Evolutionary conservation across 2,888 invertebrate species (phyloP).

Genomic region (Alsophila aescularia): DNA sequence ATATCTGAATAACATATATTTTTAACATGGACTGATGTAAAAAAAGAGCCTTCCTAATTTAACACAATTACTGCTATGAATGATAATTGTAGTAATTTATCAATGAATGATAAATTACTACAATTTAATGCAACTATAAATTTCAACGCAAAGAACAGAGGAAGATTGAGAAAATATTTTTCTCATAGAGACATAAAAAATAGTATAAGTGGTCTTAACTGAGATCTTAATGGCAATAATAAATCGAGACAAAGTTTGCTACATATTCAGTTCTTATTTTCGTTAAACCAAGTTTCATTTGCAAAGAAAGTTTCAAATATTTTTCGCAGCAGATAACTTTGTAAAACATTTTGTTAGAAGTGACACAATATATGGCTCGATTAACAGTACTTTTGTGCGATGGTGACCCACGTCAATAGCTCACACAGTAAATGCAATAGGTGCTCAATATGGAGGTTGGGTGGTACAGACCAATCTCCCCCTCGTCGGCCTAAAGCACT

Average conservation of each 20-base stretch:
- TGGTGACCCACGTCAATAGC: constrained; percentile 16
- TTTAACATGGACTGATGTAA: constrained; percentile 24
- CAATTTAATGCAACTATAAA: constrained; percentile 16
- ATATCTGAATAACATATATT: constrained; percentile 28
- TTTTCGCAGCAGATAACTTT: constrained; percentile 16
- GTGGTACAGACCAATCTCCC: constrained; percentile 45
- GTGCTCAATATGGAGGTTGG: constrained; percentile 48
- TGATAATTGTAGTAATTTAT: constrained; percentile 15
- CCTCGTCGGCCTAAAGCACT: constrained; percentile 53
- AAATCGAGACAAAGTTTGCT: constrained; percentile 51
- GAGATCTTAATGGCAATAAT: constrained; percentile 48
- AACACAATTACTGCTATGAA: constrained; percentile 13
- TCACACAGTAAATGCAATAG: constrained; percentile 39
- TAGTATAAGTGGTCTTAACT: constrained; percentile 14
- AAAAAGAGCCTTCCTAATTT: constrained; percentile 29
- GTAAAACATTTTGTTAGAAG: constrained; percentile 13
- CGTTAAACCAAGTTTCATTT: constrained; percentile 45
- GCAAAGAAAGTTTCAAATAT: constrained; percentile 41
- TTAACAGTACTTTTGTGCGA: constrained; percentile 44
- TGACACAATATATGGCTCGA: constrained; percentile 28
- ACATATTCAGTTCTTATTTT: constrained; percentile 34
- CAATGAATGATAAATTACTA: constrained; percentile 21
- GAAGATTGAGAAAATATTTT: constrained; percentile 17
- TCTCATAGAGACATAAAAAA: constrained; percentile 18
- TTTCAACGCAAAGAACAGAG: constrained; percentile 3